Base-by-base conservation (phyloP, 1,140 invertebrate genomes). In the Caligus rogercresseyi region DNA sequence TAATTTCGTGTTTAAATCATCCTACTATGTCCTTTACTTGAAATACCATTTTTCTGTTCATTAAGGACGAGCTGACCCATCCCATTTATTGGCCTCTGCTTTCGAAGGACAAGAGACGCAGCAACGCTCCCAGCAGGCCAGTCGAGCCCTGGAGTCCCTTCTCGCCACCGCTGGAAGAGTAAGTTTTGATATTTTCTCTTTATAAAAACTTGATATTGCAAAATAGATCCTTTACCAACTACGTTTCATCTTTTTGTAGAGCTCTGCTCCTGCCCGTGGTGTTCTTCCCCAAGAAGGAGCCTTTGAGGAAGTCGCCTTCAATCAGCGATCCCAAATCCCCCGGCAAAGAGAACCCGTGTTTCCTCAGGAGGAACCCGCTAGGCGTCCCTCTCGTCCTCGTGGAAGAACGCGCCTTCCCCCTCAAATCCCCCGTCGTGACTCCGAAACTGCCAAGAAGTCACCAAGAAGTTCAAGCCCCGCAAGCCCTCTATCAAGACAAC, bases 401-500 rank as follows among this genome's bases (percentile, higher is more conserved):
- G 52, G 52, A 20, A 3, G 19, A 20, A 20, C 19, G 4, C 54
- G 54, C 16, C 54, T 25, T 25, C 18, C 54, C 14, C 54, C 54
- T 16, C n/a, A 25, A 3, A 18, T 56, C 24, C 54, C 54, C 14
- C 54, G 54, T 56, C 15, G 54, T 7, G n/a, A 54, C 11, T 13
- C 53, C 53, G n/a, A 23, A 23, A 23, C 53, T 16, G n/a, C n/a
- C 53, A 13, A 16, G 53, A 13, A 51, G 43, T 13, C 43, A 13
- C 43, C 43, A 13, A n/a, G 43, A 23, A 16, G 53, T 54, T 23
- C 16, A 16, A 16, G 21, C 53, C 53, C 53, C 11, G n/a, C 11
- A 23, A 54, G 16, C 53, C n/a, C 4, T 23, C 16, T 15, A 63
- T 69, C 11, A 64, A 67, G 52, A 71, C 70, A 24, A 65, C 67